phyloP scores from a whole-genome alignment of 1,140 invertebrate genomes.

The Ceratosolen solmsi region DNA sequence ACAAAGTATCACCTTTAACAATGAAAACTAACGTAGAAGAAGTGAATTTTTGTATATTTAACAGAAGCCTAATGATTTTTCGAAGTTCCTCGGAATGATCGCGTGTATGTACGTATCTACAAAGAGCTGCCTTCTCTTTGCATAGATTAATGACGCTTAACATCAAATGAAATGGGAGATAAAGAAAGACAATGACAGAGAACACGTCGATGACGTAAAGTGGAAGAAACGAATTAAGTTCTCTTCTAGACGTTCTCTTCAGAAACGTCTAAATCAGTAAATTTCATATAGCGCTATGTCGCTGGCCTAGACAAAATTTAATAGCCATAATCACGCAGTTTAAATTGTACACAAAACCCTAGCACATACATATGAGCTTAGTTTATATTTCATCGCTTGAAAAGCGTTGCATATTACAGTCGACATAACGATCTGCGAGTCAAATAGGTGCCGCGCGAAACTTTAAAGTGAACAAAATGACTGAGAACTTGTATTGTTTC shows the following conservation, averaged over 20 bases:
- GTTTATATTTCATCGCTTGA: background rate
- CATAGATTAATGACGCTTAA: background rate
- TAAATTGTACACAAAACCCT: background rate
- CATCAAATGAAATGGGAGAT: background rate
- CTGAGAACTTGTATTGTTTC: background rate
- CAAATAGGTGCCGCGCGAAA: background rate
- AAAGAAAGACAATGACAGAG: background rate
- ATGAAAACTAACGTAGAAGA: too few relatives aligned
- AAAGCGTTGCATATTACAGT: background rate
- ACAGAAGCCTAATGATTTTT: background rate
- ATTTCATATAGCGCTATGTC: background rate
- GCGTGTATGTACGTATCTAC: conserved; percentile 1
- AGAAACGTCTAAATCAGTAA: background rate
- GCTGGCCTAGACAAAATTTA: background rate
- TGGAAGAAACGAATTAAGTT: background rate
- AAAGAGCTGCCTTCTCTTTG: conserved; percentile 21
- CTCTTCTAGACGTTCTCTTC: too few relatives aligned
- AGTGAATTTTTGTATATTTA: too few relatives aligned
- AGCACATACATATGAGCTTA: background rate
- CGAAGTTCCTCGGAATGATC: conserved; percentile 38
- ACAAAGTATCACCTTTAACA: too few relatives aligned
- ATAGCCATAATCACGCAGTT: background rate
- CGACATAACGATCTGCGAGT: background rate
- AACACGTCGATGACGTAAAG: background rate
- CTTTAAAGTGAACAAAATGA: conserved; percentile 9